Percentiles rank a stretch among this genome's conserved stretches.
These are phyloP conservation scores for Ciconia boyciana DNA, from an alignment of 2,113 vertebrate species.

Conservation along the genomic window DNA sequence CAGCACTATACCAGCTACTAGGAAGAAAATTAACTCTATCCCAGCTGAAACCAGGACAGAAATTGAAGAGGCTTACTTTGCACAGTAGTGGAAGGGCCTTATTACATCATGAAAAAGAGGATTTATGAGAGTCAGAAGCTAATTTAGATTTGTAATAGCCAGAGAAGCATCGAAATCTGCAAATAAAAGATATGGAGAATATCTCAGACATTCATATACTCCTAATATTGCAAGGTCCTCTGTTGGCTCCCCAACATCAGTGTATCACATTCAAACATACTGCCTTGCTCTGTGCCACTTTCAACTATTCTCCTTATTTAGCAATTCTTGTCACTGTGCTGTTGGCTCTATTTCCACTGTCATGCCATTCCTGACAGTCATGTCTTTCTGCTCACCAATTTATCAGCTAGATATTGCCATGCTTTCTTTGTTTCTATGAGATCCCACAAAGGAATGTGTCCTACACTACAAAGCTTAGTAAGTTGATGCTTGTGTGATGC, in stretches of 20 bases:
- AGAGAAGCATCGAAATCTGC: conserved; percentile 34
- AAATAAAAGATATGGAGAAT: conserved; percentile 23
- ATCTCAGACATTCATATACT: background rate
- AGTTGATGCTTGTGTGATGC: background rate
- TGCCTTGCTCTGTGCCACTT: background rate
- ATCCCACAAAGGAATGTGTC: background rate
- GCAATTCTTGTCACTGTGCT: background rate
- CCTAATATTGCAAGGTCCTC: background rate
- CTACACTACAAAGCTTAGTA: background rate
- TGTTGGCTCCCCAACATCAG: background rate
- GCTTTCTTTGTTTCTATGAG: background rate
- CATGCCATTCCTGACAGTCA: background rate
- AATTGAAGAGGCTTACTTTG: conserved; percentile 53
- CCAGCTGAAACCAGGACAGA: too few species aligned
- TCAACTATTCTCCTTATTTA: background rate
- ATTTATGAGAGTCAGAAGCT: conserved; percentile 35
- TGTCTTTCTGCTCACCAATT: background rate
- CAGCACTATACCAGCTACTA: too few species aligned
- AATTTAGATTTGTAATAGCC: conserved; percentile 40
- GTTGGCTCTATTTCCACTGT: background rate
- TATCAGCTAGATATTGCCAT: background rate
- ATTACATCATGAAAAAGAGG: conserved; percentile 39
- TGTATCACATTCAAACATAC: background rate
- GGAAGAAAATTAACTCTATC: too few species aligned
- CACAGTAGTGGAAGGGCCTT: conserved; percentile 34